phyloP scores from a whole-genome alignment of 2,888 invertebrate species.

The Caenorhabditis sulstoni region DNA sequence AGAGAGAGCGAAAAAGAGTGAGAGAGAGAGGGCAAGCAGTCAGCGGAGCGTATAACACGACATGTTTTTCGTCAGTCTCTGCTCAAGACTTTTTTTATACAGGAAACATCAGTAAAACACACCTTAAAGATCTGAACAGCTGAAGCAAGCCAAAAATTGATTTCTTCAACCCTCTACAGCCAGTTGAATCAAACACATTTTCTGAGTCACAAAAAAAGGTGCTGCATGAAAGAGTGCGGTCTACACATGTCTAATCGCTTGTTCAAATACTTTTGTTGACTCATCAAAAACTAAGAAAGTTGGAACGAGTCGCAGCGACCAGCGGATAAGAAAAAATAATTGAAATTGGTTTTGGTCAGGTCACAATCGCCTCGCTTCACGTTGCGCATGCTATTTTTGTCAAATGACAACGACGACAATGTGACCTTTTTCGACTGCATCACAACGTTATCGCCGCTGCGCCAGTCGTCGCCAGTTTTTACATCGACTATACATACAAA shows the following conservation, averaged over 20 bases:
- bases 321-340: neutral
- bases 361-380: conserved; percentile 6
- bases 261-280: conserved; percentile 13
- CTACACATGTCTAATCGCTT: conserved; percentile 13
- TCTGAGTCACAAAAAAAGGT: conserved; percentile 5
- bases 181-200: no score
- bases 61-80: conserved; percentile 41
- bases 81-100: conserved; percentile 24
- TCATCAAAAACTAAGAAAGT: neutral
- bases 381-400: conserved; percentile 22
- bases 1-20: conserved; percentile 18
- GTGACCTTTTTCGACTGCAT: neutral
- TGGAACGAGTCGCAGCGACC: neutral
- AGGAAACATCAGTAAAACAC: conserved; percentile 2
- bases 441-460: conserved; percentile 23
- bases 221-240: conserved; percentile 8
- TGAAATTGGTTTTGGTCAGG: conserved; percentile 11
- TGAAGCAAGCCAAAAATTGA: neutral
- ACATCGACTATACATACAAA: conserved; percentile 22
- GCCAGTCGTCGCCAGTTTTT: conserved; percentile 13
- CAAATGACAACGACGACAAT: conserved; percentile 6
- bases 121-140: neutral
- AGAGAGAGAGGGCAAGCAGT: conserved; percentile 18
- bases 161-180: no score
- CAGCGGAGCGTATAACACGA: conserved; percentile 30